phyloP scores from a whole-genome alignment of 2,888 invertebrate genomes.

The Hecatera dysodea region DNA sequence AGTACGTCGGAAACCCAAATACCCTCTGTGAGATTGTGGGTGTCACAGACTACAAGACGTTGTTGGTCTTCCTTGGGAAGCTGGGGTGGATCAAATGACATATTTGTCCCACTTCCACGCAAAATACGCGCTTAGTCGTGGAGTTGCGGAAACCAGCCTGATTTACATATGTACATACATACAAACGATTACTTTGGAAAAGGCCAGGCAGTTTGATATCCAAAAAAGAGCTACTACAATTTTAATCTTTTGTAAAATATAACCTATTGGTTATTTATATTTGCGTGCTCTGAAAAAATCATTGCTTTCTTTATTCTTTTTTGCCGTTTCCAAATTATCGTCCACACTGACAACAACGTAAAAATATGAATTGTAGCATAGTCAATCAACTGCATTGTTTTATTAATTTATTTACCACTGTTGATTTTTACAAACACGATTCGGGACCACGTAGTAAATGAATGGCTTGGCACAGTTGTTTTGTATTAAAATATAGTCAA shows the following conservation, averaged over 20 bases:
- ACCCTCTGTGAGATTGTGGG: no score
- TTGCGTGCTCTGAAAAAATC: constrained; percentile 8
- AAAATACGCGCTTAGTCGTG: no score
- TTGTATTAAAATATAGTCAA: no score
- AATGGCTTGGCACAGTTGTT: background rate
- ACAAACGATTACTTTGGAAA: no score
- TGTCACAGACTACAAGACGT: no score
- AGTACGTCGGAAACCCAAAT: no score
- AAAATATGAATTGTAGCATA: constrained; percentile 36
- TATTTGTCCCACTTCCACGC: no score
- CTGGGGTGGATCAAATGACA: no score
- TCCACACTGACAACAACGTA: constrained; percentile 29
- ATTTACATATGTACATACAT: no score
- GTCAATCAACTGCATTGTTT: constrained; percentile 47
- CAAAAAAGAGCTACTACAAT: background rate
- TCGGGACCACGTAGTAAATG: background rate
- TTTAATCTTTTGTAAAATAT: background rate
- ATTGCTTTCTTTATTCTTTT: constrained; percentile 23
- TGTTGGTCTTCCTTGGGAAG: no score
- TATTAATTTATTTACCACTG: constrained; percentile 19
- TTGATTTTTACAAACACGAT: constrained; percentile 6
- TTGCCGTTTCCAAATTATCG: constrained; percentile 17
- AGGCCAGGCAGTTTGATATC: background rate
- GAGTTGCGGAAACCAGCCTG: no score
- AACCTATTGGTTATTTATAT: constrained; percentile 1